A percentile compares a stretch with the other conserved stretches of the same genome.
phyloP scores from a whole-genome alignment of 1,140 invertebrate species.

The Drosophila micromelanica region DNA sequence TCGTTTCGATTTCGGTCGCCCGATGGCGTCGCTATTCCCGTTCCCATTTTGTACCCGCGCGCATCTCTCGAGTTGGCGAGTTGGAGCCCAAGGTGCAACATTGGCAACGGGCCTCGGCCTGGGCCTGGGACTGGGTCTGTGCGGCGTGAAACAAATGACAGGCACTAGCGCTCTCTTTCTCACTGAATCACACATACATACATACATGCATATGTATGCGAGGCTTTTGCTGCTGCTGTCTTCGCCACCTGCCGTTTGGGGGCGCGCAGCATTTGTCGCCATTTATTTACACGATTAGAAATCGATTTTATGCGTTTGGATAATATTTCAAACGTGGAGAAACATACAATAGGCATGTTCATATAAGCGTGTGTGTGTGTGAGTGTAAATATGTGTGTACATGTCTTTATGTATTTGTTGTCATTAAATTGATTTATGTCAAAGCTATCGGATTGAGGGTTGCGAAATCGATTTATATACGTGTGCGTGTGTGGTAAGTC shows the following conservation, averaged over 20 bases:
- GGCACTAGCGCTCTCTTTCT: conserved; percentile 8
- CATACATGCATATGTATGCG: conserved; percentile 15
- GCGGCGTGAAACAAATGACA: conserved; percentile 50
- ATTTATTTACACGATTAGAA: conserved; percentile 82
- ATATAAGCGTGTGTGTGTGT: neutral
- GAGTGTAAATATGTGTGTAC: neutral
- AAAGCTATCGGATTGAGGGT: conserved; percentile 60
- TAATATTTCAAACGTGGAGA: conserved; percentile 69
- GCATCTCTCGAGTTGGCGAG: conserved; percentile 34
- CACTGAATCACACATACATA: neutral
- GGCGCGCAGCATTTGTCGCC: conserved; percentile 75
- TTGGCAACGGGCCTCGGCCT: conserved; percentile 43
- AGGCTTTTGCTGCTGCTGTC: conserved; percentile 10
- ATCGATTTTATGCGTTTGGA: conserved; percentile 80
- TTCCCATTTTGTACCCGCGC: conserved; percentile 48
- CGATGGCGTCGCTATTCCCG: conserved; percentile 27
- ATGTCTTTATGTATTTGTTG: conserved; percentile 35
- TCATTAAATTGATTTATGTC: conserved; percentile 79
- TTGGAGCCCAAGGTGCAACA: conserved; percentile 69
- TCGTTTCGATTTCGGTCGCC: conserved; percentile 58
- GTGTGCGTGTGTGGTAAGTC: neutral
- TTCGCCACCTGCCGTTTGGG: conserved; percentile 37
- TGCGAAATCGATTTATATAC: conserved; percentile 34
- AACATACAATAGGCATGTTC: conserved; percentile 32
- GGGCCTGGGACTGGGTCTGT: conserved; percentile 12